A percentile compares a stretch with the other conserved stretches of the same genome.
phyloP scores from a whole-genome alignment of 2,797 vertebrate species.

The Macrochelys suwanniensis region DNA sequence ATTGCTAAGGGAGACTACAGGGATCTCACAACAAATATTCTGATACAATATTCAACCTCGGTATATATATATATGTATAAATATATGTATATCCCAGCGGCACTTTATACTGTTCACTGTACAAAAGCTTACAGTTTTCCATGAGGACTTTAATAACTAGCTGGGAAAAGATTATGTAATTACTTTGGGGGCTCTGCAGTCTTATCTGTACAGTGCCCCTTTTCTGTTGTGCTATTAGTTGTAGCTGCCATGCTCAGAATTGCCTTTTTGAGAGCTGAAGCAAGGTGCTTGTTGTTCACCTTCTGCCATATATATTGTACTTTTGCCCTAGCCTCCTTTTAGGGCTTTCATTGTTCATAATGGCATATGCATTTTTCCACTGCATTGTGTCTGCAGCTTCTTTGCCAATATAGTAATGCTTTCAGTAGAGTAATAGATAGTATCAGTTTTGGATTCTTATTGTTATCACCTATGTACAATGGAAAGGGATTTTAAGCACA shows the following conservation, averaged over 20 bases:
- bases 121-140: slow-evolving; percentile 92
- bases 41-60: slow-evolving; percentile 90
- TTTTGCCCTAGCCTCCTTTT: slow-evolving; percentile 87
- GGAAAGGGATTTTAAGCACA: slow-evolving; percentile 99
- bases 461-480: slow-evolving; percentile 94
- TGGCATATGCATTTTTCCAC: slow-evolving; percentile 93
- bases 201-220: slow-evolving; percentile 84
- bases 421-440: slow-evolving; percentile 98
- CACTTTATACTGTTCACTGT: slow-evolving; percentile 99
- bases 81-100: slow-evolving; percentile 94
- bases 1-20: slow-evolving; percentile 93
- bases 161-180: slow-evolving; percentile 86
- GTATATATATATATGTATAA: slow-evolving; percentile 91
- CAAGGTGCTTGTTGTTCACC: slow-evolving; percentile 93
- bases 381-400: slow-evolving; percentile 98
- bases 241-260: slow-evolving; percentile 94
- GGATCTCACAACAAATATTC: slow-evolving; percentile 93
- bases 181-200: slow-evolving; percentile 86
- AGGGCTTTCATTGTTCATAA: slow-evolving; percentile 90
- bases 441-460: slow-evolving; percentile 96
- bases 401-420: slow-evolving; percentile 98
- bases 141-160: slow-evolving; percentile 85
- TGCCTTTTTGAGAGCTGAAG: slow-evolving; percentile 94
- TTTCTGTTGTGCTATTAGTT: slow-evolving; percentile 91
- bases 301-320: slow-evolving; percentile 91